phyloP scores from a whole-genome alignment of 2,113 vertebrate genomes.

The Bujurquina vittata region DNA sequence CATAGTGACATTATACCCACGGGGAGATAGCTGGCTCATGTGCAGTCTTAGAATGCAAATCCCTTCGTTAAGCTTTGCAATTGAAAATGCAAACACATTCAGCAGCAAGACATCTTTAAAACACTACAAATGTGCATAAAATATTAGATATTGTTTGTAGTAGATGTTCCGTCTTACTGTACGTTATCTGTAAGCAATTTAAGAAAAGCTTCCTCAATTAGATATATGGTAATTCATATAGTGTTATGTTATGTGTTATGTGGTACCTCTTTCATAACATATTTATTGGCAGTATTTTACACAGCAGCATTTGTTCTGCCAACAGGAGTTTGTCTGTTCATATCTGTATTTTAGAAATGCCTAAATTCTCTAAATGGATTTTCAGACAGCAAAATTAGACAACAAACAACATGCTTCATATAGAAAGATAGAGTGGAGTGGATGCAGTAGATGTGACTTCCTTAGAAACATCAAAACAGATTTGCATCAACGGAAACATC shows the following conservation, averaged over 20 bases:
- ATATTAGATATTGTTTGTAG: slow-evolving; percentile 14
- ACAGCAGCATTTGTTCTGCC: slow-evolving; percentile 2
- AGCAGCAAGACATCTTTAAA: slow-evolving; percentile 25
- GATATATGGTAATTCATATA: not conserved
- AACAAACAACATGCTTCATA: not conserved
- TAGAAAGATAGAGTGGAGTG: not conserved
- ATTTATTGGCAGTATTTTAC: not conserved
- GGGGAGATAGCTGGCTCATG: slow-evolving; percentile 39
- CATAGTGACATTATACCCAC: slow-evolving; percentile 59
- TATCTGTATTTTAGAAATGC: slow-evolving; percentile 19
- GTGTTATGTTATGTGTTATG: not conserved
- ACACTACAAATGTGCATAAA: slow-evolving; percentile 30
- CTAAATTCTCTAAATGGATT: slow-evolving; percentile 16
- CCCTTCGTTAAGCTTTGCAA: slow-evolving; percentile 46
- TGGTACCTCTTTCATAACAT: not conserved
- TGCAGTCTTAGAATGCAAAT: slow-evolving; percentile 57
- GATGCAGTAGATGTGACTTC: slow-evolving; percentile 4
- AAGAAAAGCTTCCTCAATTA: not conserved
- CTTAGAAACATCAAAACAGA: not conserved
- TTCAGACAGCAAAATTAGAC: not conserved
- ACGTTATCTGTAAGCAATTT: slow-evolving; percentile 15
- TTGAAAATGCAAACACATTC: slow-evolving; percentile 58
- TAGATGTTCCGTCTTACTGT: not conserved
- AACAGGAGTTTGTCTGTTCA: not conserved
- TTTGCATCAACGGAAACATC: not conserved